Evolutionary conservation across 2,888 invertebrate genomes (phyloP), one percentile per base, ranked within the genome.

Genomic region (Onchidella celtica): DNA sequence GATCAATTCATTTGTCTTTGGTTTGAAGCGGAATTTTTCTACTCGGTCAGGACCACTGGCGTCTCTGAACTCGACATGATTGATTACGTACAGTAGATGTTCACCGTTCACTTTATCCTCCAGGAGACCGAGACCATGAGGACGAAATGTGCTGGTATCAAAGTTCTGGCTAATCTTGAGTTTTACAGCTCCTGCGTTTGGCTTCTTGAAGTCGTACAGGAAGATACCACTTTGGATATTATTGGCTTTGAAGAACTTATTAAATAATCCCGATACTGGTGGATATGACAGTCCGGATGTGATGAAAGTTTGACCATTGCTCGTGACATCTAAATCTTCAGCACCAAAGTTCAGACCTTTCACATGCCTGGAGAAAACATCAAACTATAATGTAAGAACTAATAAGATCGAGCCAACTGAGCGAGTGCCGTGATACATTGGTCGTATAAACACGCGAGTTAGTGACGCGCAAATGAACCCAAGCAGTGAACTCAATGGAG

Each of bases 301-400:
- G 34, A 90, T 87, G 65, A 90, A 87, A 29, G 89, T 87, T 17
- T 87, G 78, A 2, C 90, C 90, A 87, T 87, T 84, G 29, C 87
- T 85, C 29, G 88, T 79, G 6, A 88, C 87, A 57, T 89, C 86
- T 81, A 90, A 85, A 70, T 90, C 87, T 72, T 90, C 90, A 24
- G 88, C 86, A 17, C 90, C 90, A 84, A 69, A 61, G 40, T 73
- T 69, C 32, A 68, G 24, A 36, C 59, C 66, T 47, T 65, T 76
- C 65, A 76, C 65, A 2, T 32, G 47, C 4, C 76, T 76, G 65
- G 14, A 74, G 14, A 3, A 29, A 40, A 27, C 3, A 3, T 34
- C 27, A 65, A 72, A n/a, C n/a, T n/a, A n/a, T n/a, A n/a, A n/a
- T n/a, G n/a, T n/a, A n/a, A n/a, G n/a, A n/a, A n/a, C n/a, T n/a